These are phyloP conservation scores for Elephantulus edwardii DNA, from an alignment of 2,113 vertebrate species.

Conservation along the genomic window DNA sequence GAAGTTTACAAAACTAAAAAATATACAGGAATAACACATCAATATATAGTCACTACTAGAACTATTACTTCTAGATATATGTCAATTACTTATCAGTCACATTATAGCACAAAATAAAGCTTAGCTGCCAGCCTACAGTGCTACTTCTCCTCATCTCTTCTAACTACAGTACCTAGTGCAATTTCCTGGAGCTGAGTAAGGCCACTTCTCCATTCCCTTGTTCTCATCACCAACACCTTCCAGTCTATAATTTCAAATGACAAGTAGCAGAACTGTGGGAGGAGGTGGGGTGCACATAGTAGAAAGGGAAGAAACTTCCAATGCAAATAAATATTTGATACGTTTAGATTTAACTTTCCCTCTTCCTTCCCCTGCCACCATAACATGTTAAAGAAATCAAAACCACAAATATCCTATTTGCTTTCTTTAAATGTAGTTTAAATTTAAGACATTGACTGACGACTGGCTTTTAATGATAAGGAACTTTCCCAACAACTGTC, in stretches of 20 bases:
- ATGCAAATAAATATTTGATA: background rate
- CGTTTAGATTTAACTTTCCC: background rate
- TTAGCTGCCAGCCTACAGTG: background rate
- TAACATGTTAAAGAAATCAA: background rate
- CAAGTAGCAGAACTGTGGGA: background rate
- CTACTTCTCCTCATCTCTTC: background rate
- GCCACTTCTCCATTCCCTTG: background rate
- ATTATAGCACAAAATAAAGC: too few relatives aligned
- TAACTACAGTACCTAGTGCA: background rate
- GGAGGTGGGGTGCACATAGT: too few relatives aligned
- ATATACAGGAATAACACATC: background rate
- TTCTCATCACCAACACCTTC: background rate
- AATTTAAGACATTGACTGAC: background rate
- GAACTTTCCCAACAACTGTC: background rate
- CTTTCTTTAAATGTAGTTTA: background rate
- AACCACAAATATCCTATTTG: background rate
- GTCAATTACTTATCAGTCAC: accelerated
- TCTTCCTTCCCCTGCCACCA: accelerated
- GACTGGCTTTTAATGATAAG: background rate
- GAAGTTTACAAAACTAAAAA: background rate
- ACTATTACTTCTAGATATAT: background rate
- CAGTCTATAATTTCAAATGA: background rate
- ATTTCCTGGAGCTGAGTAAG: background rate
- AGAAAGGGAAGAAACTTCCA: background rate
- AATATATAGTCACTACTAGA: background rate